Conservation (phyloP, 1,140 invertebrate genomes). For the Ceratosolen solmsi region DNA sequence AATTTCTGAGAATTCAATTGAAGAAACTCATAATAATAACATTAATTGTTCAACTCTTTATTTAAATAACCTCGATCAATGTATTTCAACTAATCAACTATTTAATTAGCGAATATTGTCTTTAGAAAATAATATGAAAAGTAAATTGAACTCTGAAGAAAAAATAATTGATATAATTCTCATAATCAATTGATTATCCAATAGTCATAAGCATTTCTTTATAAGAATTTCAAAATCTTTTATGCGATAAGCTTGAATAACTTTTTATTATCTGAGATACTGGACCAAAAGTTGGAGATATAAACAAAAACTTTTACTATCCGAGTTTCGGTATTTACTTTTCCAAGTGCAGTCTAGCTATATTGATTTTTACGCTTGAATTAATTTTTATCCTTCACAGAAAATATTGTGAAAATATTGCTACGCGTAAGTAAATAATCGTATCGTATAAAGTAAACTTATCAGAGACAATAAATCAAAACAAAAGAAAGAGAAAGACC, state of each 20-base stretch:
- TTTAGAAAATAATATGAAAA: too few relatives aligned
- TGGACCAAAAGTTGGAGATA: not conserved
- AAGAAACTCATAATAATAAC: too few relatives aligned
- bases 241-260: not conserved
- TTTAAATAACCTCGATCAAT: not conserved
- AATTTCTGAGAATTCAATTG: too few relatives aligned
- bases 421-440: conserved; percentile 10
- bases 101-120: too few relatives aligned
- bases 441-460: conserved; percentile 5
- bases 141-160: too few relatives aligned
- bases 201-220: too few relatives aligned
- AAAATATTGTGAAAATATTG: not conserved
- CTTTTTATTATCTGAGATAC: not conserved
- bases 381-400: conserved; percentile 19
- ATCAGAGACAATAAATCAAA: not conserved
- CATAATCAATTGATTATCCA: too few relatives aligned
- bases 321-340: not conserved
- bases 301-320: not conserved
- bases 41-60: too few relatives aligned
- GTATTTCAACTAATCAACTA: too few relatives aligned
- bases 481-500: not conserved
- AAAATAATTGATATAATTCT: too few relatives aligned
- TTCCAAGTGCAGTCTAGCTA: not conserved
- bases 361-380: conserved; percentile 18
- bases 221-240: too few relatives aligned